These are phyloP conservation scores for Yponomeuta sedellus DNA, from an alignment of 2,888 invertebrate species.

Conservation along the genomic window DNA sequence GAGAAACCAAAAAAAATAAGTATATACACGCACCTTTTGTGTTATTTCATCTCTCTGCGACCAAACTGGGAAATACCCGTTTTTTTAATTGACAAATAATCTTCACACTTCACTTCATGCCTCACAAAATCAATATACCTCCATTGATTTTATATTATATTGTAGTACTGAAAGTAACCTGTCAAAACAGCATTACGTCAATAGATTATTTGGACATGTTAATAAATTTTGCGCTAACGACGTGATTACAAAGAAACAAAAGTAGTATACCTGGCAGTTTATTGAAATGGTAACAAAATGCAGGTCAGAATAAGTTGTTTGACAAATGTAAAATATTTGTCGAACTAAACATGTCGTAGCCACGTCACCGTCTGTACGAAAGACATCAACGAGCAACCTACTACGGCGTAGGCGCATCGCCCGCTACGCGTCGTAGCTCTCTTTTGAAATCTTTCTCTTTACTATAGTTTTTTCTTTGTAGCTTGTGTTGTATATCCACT, in stretches of 20 bases:
- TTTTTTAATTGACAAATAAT: slow-evolving; percentile 1
- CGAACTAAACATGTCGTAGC: slow-evolving; percentile 17
- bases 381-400: slow-evolving; percentile 20
- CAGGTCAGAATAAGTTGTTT: slow-evolving; percentile 14
- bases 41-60: background rate
- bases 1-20: too few relatives aligned
- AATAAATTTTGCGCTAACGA: too few relatives aligned
- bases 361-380: slow-evolving; percentile 10
- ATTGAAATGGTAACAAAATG: too few relatives aligned
- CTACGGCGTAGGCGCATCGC: slow-evolving; percentile 13
- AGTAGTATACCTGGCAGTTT: too few relatives aligned
- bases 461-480: too few relatives aligned
- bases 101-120: background rate
- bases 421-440: slow-evolving; percentile 8
- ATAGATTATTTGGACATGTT: background rate
- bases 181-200: background rate
- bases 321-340: slow-evolving; percentile 19
- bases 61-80: background rate
- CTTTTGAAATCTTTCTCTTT: too few relatives aligned
- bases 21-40: background rate
- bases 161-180: background rate
- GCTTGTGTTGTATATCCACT: too few relatives aligned
- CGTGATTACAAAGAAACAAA: too few relatives aligned
- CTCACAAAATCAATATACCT: background rate
- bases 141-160: background rate